phyloP scores from a whole-genome alignment of 2,797 vertebrate species.

The Anguilla pacifica region DNA sequence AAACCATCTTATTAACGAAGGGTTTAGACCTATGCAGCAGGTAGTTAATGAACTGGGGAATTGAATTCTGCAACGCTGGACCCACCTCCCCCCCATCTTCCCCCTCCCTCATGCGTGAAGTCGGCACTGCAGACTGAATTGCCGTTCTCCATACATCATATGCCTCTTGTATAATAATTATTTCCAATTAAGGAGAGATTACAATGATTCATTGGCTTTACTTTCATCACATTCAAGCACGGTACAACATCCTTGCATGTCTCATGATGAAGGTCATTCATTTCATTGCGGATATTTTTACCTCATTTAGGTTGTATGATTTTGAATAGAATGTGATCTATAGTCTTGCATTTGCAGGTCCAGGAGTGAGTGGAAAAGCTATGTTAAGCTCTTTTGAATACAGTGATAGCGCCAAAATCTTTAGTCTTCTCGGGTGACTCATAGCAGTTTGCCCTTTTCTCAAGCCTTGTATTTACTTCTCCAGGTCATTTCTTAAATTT shows the following conservation, averaged over 20 bases:
- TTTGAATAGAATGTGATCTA: constrained; percentile 9
- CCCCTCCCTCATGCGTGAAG: constrained; percentile 32
- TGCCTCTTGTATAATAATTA: constrained; percentile 56
- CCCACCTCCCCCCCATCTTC: background rate
- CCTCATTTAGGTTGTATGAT: constrained; percentile 30
- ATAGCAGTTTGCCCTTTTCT: background rate
- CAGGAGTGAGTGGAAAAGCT: constrained; percentile 1
- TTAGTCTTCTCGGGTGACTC: background rate
- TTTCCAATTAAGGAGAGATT: constrained; percentile 64
- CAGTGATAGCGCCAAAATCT: background rate
- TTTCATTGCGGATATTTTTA: constrained; percentile 35
- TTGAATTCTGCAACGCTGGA: constrained; percentile 45
- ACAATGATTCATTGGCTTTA: constrained; percentile 49
- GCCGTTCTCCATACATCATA: constrained; percentile 55
- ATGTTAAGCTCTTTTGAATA: background rate
- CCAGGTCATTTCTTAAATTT: background rate
- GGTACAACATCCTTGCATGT: constrained; percentile 42
- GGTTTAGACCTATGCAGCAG: constrained; percentile 51
- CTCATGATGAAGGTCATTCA: constrained; percentile 45
- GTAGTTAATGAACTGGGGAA: constrained; percentile 54
- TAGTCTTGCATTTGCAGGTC: background rate
- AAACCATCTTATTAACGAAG: constrained; percentile 50
- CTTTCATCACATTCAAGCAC: constrained; percentile 47
- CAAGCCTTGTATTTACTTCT: background rate
- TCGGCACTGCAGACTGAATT: constrained; percentile 43